phyloP scores from a whole-genome alignment of 2,113 vertebrate species.

The Phylloscopus whistleri region DNA sequence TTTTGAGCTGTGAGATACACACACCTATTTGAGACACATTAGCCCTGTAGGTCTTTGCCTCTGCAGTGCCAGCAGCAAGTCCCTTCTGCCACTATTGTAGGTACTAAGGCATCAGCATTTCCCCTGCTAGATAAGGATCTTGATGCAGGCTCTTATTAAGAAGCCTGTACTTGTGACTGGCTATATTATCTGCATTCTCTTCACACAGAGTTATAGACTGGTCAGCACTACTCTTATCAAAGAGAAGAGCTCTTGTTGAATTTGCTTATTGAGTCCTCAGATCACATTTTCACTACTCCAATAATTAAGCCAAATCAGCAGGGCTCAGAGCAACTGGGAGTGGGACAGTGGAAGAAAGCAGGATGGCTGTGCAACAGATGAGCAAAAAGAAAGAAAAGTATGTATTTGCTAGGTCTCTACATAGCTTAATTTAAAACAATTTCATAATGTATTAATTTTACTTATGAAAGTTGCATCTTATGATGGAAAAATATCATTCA shows the following conservation, averaged over 20 bases:
- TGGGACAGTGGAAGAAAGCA: not conserved
- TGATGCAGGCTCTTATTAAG: not conserved
- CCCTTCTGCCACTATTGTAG: not conserved
- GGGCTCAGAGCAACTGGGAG: not conserved
- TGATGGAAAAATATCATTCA: not conserved
- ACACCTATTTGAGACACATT: not conserved
- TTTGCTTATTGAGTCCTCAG: not conserved
- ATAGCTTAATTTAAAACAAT: not conserved
- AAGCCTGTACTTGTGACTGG: not conserved
- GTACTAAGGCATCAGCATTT: not conserved
- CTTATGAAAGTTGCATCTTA: not conserved
- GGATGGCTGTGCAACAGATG: not conserved
- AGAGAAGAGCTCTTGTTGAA: not conserved
- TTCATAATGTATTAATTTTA: not conserved
- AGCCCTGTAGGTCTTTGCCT: not conserved
- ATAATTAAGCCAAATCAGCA: not conserved
- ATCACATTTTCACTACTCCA: not conserved
- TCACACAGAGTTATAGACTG: not conserved
- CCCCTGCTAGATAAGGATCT: not conserved
- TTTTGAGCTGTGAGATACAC: not conserved
- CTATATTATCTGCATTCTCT: not conserved
- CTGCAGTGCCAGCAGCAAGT: not conserved
- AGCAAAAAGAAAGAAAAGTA: not conserved
- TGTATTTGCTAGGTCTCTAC: not conserved
- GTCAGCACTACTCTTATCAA: not conserved